phyloP scores from a whole-genome alignment of 2,113 vertebrate genomes.

The Suricata suricatta region DNA sequence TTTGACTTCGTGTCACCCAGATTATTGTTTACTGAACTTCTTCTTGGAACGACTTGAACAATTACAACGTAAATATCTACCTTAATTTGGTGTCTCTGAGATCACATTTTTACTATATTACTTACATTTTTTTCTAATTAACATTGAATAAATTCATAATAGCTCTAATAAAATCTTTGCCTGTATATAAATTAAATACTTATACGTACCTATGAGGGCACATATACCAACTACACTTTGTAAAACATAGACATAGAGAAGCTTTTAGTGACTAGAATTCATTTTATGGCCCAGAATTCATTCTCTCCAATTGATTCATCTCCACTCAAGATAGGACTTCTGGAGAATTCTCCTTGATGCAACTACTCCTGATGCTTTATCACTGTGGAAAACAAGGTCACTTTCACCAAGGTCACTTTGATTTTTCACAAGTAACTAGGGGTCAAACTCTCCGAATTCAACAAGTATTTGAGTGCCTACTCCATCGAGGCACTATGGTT shows the following conservation, averaged over 20 bases:
- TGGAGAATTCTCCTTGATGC: background rate
- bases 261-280: background rate
- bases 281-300: background rate
- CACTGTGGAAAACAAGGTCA: background rate
- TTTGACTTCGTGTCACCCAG: background rate
- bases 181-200: slow-evolving; percentile 1
- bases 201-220: background rate
- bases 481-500: too few relatives aligned
- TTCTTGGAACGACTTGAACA: background rate
- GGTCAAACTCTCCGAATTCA: background rate
- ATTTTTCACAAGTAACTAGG: background rate
- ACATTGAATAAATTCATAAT: slow-evolving; percentile 6
- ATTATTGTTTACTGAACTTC: background rate
- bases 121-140: slow-evolving; percentile 1
- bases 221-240: background rate
- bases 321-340: background rate
- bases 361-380: background rate
- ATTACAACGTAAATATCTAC: background rate
- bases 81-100: background rate
- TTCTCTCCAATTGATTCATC: background rate
- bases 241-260: background rate
- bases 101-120: slow-evolving; percentile 14
- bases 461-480: background rate
- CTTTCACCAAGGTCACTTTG: background rate
- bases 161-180: background rate